Base-by-base conservation (phyloP, 2,797 vertebrate genomes). In the Gadopsis marmoratus region DNA sequence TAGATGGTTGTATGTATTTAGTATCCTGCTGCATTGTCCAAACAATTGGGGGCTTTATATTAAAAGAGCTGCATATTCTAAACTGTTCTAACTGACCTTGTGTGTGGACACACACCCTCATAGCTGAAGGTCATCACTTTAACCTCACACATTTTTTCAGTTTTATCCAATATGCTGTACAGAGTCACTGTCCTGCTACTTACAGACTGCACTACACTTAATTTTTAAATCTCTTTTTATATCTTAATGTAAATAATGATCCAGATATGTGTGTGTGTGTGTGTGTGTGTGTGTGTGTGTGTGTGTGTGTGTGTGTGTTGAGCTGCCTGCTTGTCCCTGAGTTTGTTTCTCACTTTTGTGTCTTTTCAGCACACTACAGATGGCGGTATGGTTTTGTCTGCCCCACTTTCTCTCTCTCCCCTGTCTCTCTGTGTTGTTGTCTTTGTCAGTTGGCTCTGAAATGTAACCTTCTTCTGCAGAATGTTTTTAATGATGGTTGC, bases 281-380 rank as follows among this genome's bases (percentile, higher is more conserved):
- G 59, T 58, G 16, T 58, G 29, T 43, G 74, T 68, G n/a, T 12
- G 50, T 48, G 56, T 47, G 55, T 55, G 69, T 71, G 56, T 53
- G 47, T 48, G 56, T 19, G 17, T 69, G 29, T 85, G 71, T 65
- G 16, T 83, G 17, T 79, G 21, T 56, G 31, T 77, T 39, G 7
- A 53, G 29, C 26, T 77, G 82, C 71, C 58, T 86, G 76, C 47
- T 33, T 33, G 63, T 80, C 59, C 54, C 31, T 65, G n/a, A 79
- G 60, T 66, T 58, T 81, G 51, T 87, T 70, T 78, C 58, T 81
- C 60, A 65, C 59, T 73, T 69, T 74, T 82, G 37, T 86, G 59
- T 86, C 76, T 81, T 79, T 81, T 62, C 58, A 89, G 76, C 72
- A 33, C 47, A 51, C 58, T 80, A 55, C 64, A 48, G 72, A 60